Percentiles rank a stretch among this genome's conserved stretches.
These are phyloP conservation scores for Boulengeromyrus knoepffleri DNA, from an alignment of 2,113 vertebrate species.

Conservation along the genomic window DNA sequence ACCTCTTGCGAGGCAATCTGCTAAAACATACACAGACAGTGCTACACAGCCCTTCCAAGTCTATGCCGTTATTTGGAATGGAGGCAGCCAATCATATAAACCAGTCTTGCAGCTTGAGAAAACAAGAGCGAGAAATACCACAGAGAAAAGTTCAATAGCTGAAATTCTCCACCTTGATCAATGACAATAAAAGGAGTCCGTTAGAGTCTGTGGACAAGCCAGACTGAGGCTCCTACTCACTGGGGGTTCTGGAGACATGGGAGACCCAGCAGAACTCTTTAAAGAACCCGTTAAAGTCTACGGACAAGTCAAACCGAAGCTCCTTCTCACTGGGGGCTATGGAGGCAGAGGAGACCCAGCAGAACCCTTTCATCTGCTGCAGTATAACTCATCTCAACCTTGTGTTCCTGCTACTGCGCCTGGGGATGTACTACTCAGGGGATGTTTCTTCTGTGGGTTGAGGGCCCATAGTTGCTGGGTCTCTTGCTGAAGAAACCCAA, in stretches of 20 bases:
- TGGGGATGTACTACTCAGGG: constrained; percentile 38
- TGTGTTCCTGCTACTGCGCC: constrained; percentile 43
- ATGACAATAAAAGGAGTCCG: constrained; percentile 37
- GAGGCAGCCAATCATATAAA: not conserved
- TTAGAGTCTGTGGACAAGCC: constrained; percentile 30
- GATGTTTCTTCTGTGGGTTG: constrained; percentile 45
- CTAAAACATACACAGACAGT: constrained; percentile 2
- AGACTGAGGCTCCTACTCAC: constrained; percentile 27
- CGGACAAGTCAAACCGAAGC: constrained; percentile 23
- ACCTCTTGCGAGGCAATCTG: constrained; percentile 12
- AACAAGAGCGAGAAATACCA: not conserved
- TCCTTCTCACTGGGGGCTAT: constrained; percentile 36
- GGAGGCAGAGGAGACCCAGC: constrained; percentile 3
- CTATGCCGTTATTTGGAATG: not conserved
- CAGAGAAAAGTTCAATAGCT: constrained; percentile 24
- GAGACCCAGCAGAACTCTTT: constrained; percentile 36
- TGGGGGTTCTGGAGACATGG: constrained; percentile 28
- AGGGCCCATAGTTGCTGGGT: constrained; percentile 39
- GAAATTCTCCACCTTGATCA: constrained; percentile 36
- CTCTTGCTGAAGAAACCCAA: constrained; percentile 48
- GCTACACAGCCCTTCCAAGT: not conserved
- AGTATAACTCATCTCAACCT: constrained; percentile 48
- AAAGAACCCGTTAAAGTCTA: constrained; percentile 26
- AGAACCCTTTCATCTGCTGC: constrained; percentile 41
- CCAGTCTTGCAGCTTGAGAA: not conserved